Base-by-base conservation (phyloP, 2,888 invertebrate species). In the Uloborus plumipes region DNA sequence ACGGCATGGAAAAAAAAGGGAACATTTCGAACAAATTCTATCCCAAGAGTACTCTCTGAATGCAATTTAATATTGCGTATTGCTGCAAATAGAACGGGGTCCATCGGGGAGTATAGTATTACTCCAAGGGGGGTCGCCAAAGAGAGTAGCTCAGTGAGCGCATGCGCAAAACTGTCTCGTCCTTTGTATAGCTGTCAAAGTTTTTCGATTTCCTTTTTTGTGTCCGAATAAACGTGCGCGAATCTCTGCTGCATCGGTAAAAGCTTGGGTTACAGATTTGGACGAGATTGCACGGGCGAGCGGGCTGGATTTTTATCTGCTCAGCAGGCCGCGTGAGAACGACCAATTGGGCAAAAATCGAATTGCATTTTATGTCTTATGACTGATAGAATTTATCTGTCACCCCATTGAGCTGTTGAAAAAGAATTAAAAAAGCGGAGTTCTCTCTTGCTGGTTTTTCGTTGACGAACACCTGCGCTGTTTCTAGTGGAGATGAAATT, bases 11-110 rank as follows among this genome's bases (percentile, higher is more conserved):
- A 81, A 80, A 61, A 26, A 31, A 26, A 39, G n/a, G 9, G 39
- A 39, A 39, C 39, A 39, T 39, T 39, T 39, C 39, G 39, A 39
- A 39, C 39, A 39, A 15, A 31, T 64, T 64, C 47, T 47, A 20
- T 39, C 64, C 39, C 49, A 64, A 64, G 26, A 65, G 65, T 22
- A 58, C 58, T 15, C 47, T 20, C 59, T 67, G 72, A 82, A 76
- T 82, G 82, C 82, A 82, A 82, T 82, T 82, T 82, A 82, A 82
- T 82, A 82, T 82, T 76, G 75, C 76, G 76, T 61, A 72, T 76
- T 82, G 71, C 75, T 59, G 31, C 50, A 69, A 75, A 81, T 75
- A 62, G 82, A 66, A 61, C 39, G 39, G 39, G 39, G 6, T 39
- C 39, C 76, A 76, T 67, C n/a, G 71, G 75, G 76, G 82, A 71